These are phyloP conservation scores for Limnodromus scolopaceus DNA, from an alignment of 2,797 vertebrate genomes.

Conservation along the genomic window DNA sequence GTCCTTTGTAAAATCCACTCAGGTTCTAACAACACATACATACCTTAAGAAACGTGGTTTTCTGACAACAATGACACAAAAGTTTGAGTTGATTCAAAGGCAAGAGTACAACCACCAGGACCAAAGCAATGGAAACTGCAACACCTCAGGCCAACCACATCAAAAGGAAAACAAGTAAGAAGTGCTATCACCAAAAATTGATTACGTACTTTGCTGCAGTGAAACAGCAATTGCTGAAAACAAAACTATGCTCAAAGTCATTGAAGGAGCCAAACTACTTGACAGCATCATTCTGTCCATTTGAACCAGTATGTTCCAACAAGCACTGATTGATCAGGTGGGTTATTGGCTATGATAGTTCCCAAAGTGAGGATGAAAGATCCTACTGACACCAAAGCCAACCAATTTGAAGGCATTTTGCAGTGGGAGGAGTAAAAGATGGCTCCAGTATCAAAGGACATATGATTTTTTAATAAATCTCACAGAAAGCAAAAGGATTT, in stretches of 20 bases:
- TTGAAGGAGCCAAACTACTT: background rate
- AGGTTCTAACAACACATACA: background rate
- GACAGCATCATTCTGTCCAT: fast-evolving
- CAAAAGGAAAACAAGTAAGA: background rate
- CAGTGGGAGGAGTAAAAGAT: background rate
- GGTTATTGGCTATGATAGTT: background rate
- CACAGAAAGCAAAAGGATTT: background rate
- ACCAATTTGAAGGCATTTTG: background rate
- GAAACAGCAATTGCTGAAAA: background rate
- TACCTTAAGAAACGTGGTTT: background rate
- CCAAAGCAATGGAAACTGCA: background rate
- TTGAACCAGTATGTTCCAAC: background rate
- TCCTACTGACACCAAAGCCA: fast-evolving
- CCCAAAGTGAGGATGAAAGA: background rate
- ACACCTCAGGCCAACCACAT: background rate
- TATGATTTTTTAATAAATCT: background rate
- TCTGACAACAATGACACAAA: background rate
- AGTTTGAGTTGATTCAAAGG: background rate
- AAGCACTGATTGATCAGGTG: background rate
- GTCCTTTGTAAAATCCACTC: background rate
- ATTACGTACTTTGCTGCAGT: background rate
- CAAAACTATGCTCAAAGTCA: background rate
- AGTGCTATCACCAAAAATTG: background rate
- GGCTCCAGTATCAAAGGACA: background rate
- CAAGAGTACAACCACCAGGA: background rate